Conservation (phyloP, 2,113 vertebrate genomes). For the Zeus faber region DNA sequence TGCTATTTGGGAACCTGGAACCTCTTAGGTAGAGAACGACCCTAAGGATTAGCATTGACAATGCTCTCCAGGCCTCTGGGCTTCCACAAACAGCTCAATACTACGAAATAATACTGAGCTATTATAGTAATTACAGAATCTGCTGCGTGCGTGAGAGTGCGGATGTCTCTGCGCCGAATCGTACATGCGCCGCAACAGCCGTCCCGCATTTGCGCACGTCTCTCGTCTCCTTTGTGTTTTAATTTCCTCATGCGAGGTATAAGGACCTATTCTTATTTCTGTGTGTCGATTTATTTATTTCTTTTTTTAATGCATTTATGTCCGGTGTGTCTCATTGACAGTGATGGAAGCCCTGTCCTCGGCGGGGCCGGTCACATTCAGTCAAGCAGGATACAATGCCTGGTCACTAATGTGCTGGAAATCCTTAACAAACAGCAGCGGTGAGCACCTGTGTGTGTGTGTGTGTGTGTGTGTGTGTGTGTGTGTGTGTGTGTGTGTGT, state of each 20-base stretch:
- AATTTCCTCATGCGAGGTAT: no score
- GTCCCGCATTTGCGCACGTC: no score
- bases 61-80: constrained; percentile 11
- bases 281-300: no score
- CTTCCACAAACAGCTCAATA: constrained; percentile 51
- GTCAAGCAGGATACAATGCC: constrained; percentile 30
- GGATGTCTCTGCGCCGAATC: no score
- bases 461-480: not conserved
- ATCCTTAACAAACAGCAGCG: constrained; percentile 42
- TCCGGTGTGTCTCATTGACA: no score
- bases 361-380: constrained; percentile 22
- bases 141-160: no score
- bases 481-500: not conserved
- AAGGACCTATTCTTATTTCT: no score
- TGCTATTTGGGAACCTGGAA: no score
- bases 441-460: not conserved
- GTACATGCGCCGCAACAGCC: no score
- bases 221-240: no score
- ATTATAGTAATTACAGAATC: no score
- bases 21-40: not conserved
- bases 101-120: constrained; percentile 25
- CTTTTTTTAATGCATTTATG: no score
- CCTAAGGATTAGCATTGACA: constrained; percentile 39
- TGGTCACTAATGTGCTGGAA: constrained; percentile 62
- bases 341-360: constrained; percentile 13